Evolutionary conservation across 2,797 vertebrate genomes (phyloP).

Genomic region (Salarias fasciatus): DNA sequence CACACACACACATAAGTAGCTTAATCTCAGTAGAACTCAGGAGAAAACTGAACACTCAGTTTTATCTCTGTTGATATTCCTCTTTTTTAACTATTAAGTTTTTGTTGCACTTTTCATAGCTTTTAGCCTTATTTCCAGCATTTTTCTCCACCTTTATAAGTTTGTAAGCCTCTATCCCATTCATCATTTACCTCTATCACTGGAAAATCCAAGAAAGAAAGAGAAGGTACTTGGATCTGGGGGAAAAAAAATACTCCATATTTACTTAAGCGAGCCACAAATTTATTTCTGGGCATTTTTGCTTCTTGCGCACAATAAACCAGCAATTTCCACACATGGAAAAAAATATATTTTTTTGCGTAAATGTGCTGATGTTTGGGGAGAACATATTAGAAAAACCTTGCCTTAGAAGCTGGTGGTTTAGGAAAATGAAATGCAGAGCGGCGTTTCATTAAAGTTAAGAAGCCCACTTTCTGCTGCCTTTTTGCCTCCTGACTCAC

Average conservation of each 20-base stretch:
- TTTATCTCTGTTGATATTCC: no score
- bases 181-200: conserved; percentile 11
- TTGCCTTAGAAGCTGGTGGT: neutral
- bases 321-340: neutral
- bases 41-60: neutral
- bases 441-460: neutral
- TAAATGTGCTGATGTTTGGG: no score
- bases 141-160: conserved; percentile 10
- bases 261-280: no score
- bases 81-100: no score
- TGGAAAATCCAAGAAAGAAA: conserved; percentile 12
- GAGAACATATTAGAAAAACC: neutral
- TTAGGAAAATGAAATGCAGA: neutral
- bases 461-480: neutral
- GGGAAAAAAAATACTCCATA: no score
- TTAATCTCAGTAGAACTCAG: conserved; percentile 41
- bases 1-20: conserved; percentile 9
- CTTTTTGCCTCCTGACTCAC: neutral
- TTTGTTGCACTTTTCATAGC: neutral
- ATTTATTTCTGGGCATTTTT: no score
- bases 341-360: neutral
- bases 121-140: conserved; percentile 10
- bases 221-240: no score
- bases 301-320: neutral
- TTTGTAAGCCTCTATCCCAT: conserved; percentile 2